Evolutionary conservation across 2,888 invertebrate genomes (phyloP).

Genomic region (Machimus rusticus): DNA sequence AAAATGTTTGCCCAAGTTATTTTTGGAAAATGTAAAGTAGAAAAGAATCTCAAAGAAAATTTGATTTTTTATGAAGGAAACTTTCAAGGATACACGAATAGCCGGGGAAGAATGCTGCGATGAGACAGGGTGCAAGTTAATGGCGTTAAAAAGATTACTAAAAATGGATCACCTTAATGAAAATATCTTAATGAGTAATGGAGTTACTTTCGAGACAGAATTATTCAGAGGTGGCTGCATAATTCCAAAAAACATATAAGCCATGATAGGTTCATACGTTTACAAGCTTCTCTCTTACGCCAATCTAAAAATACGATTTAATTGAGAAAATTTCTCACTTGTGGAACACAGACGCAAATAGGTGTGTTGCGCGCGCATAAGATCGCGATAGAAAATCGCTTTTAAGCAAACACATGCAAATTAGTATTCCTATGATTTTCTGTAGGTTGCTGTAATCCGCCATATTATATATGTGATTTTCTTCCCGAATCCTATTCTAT

Average conservation of each 20-base stretch:
- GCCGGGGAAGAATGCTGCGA: background rate
- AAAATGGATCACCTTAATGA: background rate
- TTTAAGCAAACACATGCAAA: background rate
- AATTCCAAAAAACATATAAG: constrained; percentile 34
- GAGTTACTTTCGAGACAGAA: background rate
- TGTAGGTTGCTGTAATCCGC: constrained; percentile 15
- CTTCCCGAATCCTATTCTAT: constrained; percentile 54
- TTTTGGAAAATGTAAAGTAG: constrained; percentile 32
- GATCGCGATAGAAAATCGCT: background rate
- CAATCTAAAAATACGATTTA: constrained; percentile 45
- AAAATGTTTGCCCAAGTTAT: constrained; percentile 26
- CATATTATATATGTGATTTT: constrained; percentile 35
- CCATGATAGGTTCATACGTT: constrained; percentile 29
- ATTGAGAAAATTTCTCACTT: constrained; percentile 40
- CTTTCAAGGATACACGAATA: constrained; percentile 29
- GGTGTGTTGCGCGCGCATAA: constrained; percentile 43
- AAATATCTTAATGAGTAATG: constrained; percentile 25
- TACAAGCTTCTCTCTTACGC: constrained; percentile 15
- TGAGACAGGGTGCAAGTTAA: background rate
- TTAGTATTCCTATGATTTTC: background rate
- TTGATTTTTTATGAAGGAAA: constrained; percentile 23
- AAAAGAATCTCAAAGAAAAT: constrained; percentile 17
- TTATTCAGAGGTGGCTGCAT: background rate
- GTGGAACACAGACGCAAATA: constrained; percentile 34
- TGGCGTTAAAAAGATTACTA: background rate